These are phyloP conservation scores for Anaspis maculata DNA, from an alignment of 2,888 invertebrate species.

Conservation along the genomic window DNA sequence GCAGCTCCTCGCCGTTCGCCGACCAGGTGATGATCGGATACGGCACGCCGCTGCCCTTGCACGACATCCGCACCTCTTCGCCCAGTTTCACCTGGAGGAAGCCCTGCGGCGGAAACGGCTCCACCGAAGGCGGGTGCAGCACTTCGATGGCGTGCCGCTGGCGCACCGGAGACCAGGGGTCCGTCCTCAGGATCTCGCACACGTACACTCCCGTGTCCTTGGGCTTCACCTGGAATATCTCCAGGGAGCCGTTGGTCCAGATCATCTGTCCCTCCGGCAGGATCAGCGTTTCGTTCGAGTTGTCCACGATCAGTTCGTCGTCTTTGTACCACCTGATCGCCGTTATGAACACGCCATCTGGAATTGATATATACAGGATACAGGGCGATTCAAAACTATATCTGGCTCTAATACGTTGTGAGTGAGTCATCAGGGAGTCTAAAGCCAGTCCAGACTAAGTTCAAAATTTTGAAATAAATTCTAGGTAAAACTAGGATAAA, in stretches of 20 bases:
- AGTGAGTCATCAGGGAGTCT: too few species aligned
- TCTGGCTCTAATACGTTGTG: too few species aligned
- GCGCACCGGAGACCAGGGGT: slow-evolving; percentile 59
- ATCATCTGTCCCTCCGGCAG: slow-evolving; percentile 53
- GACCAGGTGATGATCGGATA: slow-evolving; percentile 66
- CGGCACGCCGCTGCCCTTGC: slow-evolving; percentile 64
- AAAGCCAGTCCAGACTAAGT: too few species aligned
- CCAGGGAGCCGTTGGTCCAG: slow-evolving; percentile 64
- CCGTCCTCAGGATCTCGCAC: slow-evolving; percentile 57
- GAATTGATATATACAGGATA: too few species aligned
- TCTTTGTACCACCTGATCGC: slow-evolving; percentile 65
- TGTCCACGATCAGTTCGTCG: slow-evolving; percentile 50
- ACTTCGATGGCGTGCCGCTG: slow-evolving; percentile 74
- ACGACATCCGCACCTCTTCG: slow-evolving; percentile 66
- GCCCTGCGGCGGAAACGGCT: slow-evolving; percentile 59
- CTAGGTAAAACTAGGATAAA: too few species aligned
- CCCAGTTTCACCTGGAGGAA: slow-evolving; percentile 64
- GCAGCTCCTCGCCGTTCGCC: slow-evolving; percentile 52
- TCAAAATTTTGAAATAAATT: background rate
- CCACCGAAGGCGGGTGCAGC: slow-evolving; percentile 62
- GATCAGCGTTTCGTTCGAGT: slow-evolving; percentile 27
- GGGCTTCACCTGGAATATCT: slow-evolving; percentile 49
- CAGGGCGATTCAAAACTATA: too few species aligned
- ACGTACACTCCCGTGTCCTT: slow-evolving; percentile 59
- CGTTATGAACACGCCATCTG: slow-evolving; percentile 49